Percentiles rank a stretch among this genome's conserved stretches.
phyloP scores from a whole-genome alignment of 2,113 vertebrate genomes.

The Rhadina sibilatrix region DNA sequence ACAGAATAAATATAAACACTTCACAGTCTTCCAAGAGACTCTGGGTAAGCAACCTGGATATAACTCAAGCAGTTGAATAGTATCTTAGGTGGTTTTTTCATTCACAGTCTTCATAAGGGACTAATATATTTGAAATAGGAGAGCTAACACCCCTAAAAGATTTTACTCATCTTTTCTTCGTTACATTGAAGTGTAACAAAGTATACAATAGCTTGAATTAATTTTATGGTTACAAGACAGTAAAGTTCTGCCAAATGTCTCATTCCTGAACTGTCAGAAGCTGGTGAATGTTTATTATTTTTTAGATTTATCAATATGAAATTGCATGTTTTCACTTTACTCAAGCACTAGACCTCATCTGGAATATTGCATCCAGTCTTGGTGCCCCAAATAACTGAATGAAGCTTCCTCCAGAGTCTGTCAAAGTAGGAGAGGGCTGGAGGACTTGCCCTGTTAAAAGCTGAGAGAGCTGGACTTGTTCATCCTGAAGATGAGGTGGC shows the following conservation, averaged over 20 bases:
- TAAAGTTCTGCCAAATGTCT: not conserved
- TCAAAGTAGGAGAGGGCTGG: not conserved
- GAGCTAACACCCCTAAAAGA: not conserved
- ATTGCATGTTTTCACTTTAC: not conserved
- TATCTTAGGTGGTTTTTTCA: not conserved
- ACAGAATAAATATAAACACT: not conserved
- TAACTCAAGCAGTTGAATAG: not conserved
- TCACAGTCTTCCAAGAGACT: not conserved
- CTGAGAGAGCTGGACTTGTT: not conserved
- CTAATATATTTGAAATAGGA: not conserved
- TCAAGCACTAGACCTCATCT: not conserved
- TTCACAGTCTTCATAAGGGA: not conserved
- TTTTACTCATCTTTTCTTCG: not conserved
- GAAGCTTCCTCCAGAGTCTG: not conserved
- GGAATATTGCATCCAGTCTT: not conserved
- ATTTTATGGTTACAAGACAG: not conserved
- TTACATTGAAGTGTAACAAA: not conserved
- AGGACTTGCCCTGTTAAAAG: not conserved
- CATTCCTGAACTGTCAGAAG: not conserved
- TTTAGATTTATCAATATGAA: not conserved
- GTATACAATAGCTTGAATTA: not conserved
- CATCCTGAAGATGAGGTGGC: not conserved
- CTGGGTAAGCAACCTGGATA: not conserved
- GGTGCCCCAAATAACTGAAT: not conserved
- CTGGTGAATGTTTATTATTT: not conserved